These are phyloP conservation scores for Neosalanx taihuensis DNA, from an alignment of 2,797 vertebrate genomes.

Conservation along the genomic window DNA sequence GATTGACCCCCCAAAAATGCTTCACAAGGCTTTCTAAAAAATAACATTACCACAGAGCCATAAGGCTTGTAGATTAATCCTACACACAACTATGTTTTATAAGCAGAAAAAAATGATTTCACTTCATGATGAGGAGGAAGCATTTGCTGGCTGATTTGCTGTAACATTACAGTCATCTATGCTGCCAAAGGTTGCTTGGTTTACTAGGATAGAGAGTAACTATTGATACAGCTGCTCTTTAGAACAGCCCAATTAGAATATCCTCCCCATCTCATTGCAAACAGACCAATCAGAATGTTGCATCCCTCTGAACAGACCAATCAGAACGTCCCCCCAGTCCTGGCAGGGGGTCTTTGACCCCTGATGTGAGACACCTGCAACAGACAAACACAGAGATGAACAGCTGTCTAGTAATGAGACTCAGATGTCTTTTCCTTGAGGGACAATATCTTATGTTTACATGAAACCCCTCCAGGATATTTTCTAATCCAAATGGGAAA, in stretches of 20 bases:
- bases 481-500: neutral
- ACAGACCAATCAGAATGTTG: too few relatives aligned
- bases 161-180: neutral
- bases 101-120: neutral
- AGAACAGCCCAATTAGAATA: conserved; percentile 13
- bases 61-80: conserved; percentile 8
- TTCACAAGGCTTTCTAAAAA: conserved; percentile 14
- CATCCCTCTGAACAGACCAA: conserved; percentile 5
- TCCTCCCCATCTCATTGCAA: conserved; percentile 5
- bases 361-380: conserved; percentile 34
- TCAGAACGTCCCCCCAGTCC: conserved; percentile 23
- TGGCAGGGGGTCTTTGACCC: conserved; percentile 23
- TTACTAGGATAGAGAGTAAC: neutral
- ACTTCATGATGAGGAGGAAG: neutral
- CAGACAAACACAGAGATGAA: neutral
- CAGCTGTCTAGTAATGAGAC: neutral
- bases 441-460: neutral
- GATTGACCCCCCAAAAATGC: conserved; percentile 9
- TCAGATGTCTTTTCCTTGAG: too few relatives aligned
- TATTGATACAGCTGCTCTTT: conserved; percentile 57
- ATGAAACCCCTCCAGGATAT: neutral
- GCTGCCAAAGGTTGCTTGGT: neutral
- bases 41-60: conserved; percentile 38
- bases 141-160: neutral
- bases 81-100: neutral